phyloP scores from a whole-genome alignment of 2,888 invertebrate species.

The Cheilosia impressa region DNA sequence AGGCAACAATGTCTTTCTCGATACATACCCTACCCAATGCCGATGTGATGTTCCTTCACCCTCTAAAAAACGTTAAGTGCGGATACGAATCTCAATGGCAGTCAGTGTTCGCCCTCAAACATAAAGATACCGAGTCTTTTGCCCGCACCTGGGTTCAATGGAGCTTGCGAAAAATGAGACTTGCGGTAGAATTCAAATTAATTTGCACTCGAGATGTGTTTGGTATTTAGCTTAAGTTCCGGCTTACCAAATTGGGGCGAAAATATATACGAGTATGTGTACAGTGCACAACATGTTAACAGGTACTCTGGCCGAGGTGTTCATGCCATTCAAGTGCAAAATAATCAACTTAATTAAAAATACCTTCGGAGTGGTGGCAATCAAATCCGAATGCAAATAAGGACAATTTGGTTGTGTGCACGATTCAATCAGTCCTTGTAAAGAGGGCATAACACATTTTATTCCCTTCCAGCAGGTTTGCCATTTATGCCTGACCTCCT shows the following conservation, averaged over 20 bases:
- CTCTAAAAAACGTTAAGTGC: slow-evolving; percentile 1
- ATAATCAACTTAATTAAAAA: slow-evolving; percentile 50
- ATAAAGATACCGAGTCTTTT: neutral
- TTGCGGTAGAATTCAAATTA: slow-evolving; percentile 55
- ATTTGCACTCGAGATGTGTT: slow-evolving; percentile 44
- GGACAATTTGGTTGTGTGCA: slow-evolving; percentile 9
- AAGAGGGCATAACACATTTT: neutral
- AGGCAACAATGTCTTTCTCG: slow-evolving; percentile 22
- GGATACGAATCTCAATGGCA: slow-evolving; percentile 33
- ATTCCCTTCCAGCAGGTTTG: neutral
- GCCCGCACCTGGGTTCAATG: slow-evolving; percentile 26
- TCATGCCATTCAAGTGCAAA: neutral
- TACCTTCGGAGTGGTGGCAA: neutral
- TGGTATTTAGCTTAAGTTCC: slow-evolving; percentile 21
- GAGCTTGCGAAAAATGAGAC: slow-evolving; percentile 44
- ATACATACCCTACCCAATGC: neutral
- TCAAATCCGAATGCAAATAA: slow-evolving; percentile 42
- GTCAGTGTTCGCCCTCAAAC: neutral
- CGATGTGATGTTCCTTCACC: neutral
- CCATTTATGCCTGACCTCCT: slow-evolving; percentile 18
- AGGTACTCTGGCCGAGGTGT: slow-evolving; percentile 9
- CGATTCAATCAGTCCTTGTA: slow-evolving; percentile 45
- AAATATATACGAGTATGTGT: neutral
- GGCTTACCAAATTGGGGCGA: slow-evolving; percentile 12
- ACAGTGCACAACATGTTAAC: slow-evolving; percentile 9